Base-by-base conservation (phyloP, 2,113 vertebrate genomes). In the Grammomys dolichurus region DNA sequence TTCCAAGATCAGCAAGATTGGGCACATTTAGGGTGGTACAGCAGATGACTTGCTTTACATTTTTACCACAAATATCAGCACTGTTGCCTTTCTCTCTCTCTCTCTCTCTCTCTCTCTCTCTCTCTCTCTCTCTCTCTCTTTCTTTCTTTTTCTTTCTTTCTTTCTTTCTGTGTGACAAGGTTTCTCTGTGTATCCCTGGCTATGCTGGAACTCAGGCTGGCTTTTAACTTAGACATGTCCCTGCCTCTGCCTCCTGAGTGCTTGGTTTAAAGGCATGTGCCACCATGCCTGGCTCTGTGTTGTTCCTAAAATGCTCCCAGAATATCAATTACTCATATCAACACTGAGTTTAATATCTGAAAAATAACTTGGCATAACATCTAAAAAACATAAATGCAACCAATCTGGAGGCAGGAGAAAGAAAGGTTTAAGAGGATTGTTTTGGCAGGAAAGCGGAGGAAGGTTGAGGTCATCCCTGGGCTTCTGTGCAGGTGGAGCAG, bases 331-430 rank as follows among this genome's bases (percentile, higher is more conserved):
- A 81, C 40, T 92, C 4, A 51, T 69, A 22, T 86, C 40, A 75
- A 9, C 82, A 91, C 48, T 40, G 48, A 89, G 19, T 70, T 90
- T 36, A 67, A 33, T 48, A 12, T 93, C 70, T 93, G 51, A 70
- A 86, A 88, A 43, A 78, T 84, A 60, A 48, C 16, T 90, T 70
- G 28, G 14, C 48, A 0, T 92, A 89, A 87, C 73, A 63, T 77
- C 51, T 94, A 72, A 93, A 93, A n/a, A n/a, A 60, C 19, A 12
- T 78, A 84, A 87, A 87, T 86, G 20, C 70, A 92, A 84, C 24
- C 36, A 82, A 48, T 5, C 73, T 70, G 92, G 73, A 82, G 85
- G 33, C 84, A 84, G 63, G 72, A 89, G 75, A 43, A n/a, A n/a
- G n/a, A n/a, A 84, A 82, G 26, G 90, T 87, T 81, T 72, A 54